These are phyloP conservation scores for Anthrax anthrax DNA, from an alignment of 2,888 invertebrate species.

Conservation along the genomic window DNA sequence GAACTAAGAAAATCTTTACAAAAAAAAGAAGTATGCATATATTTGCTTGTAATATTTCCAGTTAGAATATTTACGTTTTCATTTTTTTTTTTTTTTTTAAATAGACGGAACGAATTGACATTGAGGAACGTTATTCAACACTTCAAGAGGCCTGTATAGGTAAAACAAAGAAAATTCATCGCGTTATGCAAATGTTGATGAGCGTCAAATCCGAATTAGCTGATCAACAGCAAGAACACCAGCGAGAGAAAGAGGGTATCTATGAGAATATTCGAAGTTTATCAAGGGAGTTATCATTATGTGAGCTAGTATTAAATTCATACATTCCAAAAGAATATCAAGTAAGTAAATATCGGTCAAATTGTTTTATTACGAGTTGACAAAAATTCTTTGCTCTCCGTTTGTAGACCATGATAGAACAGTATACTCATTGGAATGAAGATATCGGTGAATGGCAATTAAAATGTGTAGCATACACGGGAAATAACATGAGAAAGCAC, in stretches of 20 bases:
- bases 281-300: constrained; percentile 77
- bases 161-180: constrained; percentile 82
- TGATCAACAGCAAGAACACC: constrained; percentile 86
- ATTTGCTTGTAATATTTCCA: not conserved
- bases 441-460: constrained; percentile 98
- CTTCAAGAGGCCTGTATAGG: constrained; percentile 91
- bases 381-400: not conserved
- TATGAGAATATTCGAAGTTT: constrained; percentile 85
- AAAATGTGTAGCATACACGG: constrained; percentile 94
- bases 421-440: constrained; percentile 93
- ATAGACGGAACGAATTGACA: constrained; percentile 75
- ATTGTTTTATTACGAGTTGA: not conserved
- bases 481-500: constrained; percentile 89
- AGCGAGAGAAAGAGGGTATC: constrained; percentile 91
- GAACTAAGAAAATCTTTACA: constrained; percentile 67
- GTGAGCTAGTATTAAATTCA: constrained; percentile 78
- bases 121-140: constrained; percentile 88
- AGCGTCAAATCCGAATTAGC: constrained; percentile 72
- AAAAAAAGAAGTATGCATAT: constrained; percentile 59
- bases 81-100: constrained; percentile 11
- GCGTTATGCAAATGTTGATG: constrained; percentile 74
- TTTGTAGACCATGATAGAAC: constrained; percentile 65
- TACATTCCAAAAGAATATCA: constrained; percentile 92
- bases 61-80: not conserved
- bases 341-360: no score